These are phyloP conservation scores for Sciurus vulgaris DNA, from an alignment of 2,797 vertebrate genomes.

Conservation along the genomic window DNA sequence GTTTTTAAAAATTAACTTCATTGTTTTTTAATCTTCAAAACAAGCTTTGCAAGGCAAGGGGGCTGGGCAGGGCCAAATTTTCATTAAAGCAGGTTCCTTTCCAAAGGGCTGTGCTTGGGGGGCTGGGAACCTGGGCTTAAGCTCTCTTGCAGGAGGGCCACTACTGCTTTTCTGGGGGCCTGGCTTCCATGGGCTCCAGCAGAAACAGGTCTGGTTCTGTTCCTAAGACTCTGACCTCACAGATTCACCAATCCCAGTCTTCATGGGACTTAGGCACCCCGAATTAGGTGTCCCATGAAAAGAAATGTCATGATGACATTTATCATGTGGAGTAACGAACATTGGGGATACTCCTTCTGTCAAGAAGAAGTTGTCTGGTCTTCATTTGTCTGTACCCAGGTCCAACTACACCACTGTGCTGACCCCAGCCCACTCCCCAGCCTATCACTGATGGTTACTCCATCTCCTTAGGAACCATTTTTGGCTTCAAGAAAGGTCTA, in stretches of 20 bases:
- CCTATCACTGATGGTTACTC: background rate
- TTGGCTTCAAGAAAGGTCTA: background rate
- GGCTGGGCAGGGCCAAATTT: conserved; percentile 41
- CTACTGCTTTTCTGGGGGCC: background rate
- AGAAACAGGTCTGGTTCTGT: background rate
- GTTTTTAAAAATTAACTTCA: conserved; percentile 84
- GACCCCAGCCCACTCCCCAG: background rate
- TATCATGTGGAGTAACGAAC: background rate
- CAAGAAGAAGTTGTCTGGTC: background rate
- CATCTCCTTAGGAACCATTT: conserved; percentile 30
- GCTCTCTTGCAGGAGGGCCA: background rate
- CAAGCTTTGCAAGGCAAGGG: conserved; percentile 70
- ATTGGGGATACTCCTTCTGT: background rate
- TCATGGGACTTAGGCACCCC: background rate
- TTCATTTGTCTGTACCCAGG: background rate
- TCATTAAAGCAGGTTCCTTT: conserved; percentile 46
- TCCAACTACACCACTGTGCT: background rate
- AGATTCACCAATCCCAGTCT: background rate
- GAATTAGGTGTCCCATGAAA: conserved; percentile 39
- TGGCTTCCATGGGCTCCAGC: background rate
- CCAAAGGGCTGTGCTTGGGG: background rate
- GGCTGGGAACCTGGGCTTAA: background rate
- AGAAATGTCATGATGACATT: conserved; percentile 23
- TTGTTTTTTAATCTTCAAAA: conserved; percentile 82
- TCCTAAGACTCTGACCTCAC: background rate